These are phyloP conservation scores for Bombus balteatus DNA, from an alignment of 1,140 invertebrate species.

Conservation along the genomic window DNA sequence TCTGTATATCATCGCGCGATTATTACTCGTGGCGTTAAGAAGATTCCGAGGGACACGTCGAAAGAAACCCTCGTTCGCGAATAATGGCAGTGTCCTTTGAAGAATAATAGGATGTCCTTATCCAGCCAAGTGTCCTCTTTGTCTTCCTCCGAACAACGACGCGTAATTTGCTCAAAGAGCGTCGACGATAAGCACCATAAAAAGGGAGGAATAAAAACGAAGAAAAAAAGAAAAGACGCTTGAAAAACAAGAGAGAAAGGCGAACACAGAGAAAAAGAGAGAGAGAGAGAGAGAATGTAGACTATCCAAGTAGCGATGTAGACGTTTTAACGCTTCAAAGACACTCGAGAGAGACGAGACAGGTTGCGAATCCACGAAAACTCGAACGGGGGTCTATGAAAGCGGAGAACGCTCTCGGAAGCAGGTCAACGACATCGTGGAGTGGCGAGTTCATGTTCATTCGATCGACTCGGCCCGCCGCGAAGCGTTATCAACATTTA, in stretches of 20 bases:
- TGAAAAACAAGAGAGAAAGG: background rate
- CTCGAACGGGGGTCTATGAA: background rate
- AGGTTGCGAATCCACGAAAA: background rate
- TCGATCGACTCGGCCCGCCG: conserved; percentile 47
- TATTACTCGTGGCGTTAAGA: background rate
- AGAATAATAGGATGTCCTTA: conserved; percentile 10
- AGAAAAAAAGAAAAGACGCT: too few relatives aligned
- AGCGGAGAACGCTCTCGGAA: conserved; percentile 47
- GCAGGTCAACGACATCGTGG: conserved; percentile 63
- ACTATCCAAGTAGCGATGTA: background rate
- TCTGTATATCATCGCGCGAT: background rate
- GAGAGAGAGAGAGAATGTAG: background rate
- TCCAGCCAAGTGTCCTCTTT: conserved; percentile 2
- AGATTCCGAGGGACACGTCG: too few relatives aligned
- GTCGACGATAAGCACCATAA: background rate
- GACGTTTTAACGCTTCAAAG: background rate
- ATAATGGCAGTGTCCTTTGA: conserved; percentile 27
- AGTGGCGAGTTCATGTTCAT: conserved; percentile 55
- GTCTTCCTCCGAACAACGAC: background rate
- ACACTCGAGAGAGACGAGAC: background rate
- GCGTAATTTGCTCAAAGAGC: background rate
- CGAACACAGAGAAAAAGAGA: background rate
- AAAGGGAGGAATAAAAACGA: background rate
- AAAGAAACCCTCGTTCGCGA: background rate
- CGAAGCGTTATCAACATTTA: conserved; percentile 36